Evolutionary conservation across 2,113 vertebrate species (phyloP).

Genomic region (Hydrolagus affinis): DNA sequence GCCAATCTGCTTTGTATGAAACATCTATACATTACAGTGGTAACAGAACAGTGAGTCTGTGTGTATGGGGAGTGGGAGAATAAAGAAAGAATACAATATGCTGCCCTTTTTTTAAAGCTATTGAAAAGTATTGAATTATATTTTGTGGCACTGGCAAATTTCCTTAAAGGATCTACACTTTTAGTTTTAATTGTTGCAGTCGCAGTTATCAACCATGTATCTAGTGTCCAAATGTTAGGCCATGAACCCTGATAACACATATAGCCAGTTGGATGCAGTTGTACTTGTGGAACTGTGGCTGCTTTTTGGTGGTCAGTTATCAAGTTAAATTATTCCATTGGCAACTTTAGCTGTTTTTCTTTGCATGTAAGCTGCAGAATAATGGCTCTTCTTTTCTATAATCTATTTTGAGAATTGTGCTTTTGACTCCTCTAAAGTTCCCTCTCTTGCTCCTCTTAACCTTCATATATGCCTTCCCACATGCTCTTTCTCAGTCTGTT

Average conservation of each 20-base stretch:
- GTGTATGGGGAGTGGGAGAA: too few relatives aligned
- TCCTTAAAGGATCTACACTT: background rate
- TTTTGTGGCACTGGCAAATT: too few relatives aligned
- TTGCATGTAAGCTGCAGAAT: too few relatives aligned
- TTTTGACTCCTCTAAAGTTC: too few relatives aligned
- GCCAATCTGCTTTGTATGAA: background rate
- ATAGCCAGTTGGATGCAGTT: background rate
- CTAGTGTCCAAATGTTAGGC: background rate
- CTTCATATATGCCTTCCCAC: too few relatives aligned
- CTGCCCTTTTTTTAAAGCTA: background rate
- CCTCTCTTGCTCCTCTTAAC: too few relatives aligned
- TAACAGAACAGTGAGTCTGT: background rate
- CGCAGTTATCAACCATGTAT: background rate
- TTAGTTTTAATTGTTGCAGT: background rate
- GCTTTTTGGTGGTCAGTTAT: background rate
- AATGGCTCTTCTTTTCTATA: too few relatives aligned
- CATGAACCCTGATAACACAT: background rate
- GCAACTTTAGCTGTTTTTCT: too few relatives aligned
- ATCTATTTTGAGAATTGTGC: too few relatives aligned
- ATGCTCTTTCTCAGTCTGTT: too few relatives aligned
- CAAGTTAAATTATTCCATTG: background rate
- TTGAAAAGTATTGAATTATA: background rate
- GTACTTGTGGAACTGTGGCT: background rate
- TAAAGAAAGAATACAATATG: background rate
- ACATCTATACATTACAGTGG: background rate